Evolutionary conservation across 2,888 invertebrate species (phyloP).

Genomic region (Parnassius mnemosyne): DNA sequence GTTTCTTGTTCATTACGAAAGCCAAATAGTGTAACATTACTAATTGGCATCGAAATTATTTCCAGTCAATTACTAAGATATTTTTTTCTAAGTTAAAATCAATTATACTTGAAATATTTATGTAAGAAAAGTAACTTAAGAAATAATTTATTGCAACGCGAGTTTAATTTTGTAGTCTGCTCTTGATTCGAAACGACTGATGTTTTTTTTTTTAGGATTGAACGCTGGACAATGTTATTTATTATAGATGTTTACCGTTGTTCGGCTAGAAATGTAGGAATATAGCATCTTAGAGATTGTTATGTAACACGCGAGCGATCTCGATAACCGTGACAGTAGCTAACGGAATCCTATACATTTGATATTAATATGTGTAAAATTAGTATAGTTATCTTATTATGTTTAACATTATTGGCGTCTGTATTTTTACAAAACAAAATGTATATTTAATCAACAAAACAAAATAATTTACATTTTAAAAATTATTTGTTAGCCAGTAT

Average conservation of each 20-base stretch:
- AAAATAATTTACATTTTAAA: too few species aligned
- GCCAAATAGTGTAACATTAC: too few species aligned
- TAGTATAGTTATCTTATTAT: background rate
- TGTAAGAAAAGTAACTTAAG: conserved; percentile 6
- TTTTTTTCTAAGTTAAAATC: too few species aligned
- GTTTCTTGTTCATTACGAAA: too few species aligned
- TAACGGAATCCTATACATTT: conserved; percentile 36
- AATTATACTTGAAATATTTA: background rate
- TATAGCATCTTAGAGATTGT: background rate
- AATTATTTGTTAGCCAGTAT: too few species aligned
- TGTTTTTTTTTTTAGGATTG: conserved; percentile 18
- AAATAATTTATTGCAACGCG: conserved; percentile 9
- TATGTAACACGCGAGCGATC: conserved; percentile 15
- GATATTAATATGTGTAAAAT: background rate
- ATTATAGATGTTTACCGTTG: conserved; percentile 13
- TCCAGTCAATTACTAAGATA: too few species aligned
- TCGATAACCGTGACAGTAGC: conserved; percentile 7
- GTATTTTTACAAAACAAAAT: too few species aligned
- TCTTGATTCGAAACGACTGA: background rate
- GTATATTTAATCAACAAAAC: too few species aligned
- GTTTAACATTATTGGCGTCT: background rate
- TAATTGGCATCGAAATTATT: too few species aligned
- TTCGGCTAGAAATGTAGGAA: background rate
- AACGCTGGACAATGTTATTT: conserved; percentile 9
- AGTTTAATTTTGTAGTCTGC: background rate